phyloP scores from a whole-genome alignment of 2,797 vertebrate genomes.

The Sternotherus odoratus region DNA sequence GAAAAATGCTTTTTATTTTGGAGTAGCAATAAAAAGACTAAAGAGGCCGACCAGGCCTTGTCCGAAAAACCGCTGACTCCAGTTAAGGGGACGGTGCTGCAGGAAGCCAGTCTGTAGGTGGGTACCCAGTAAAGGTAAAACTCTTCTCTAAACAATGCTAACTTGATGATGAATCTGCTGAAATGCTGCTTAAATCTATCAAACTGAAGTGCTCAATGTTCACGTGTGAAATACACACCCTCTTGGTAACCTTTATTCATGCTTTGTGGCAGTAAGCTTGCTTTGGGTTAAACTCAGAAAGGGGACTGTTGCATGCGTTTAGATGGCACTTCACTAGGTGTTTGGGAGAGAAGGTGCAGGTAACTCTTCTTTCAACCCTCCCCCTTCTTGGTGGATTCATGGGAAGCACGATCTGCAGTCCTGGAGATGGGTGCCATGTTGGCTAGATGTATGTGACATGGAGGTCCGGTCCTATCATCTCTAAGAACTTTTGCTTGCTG shows the following conservation, averaged over 20 bases:
- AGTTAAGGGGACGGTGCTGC: slow-evolving; percentile 73
- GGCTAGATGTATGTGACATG: background rate
- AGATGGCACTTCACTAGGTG: background rate
- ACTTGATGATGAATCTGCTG: background rate
- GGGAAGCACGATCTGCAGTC: background rate
- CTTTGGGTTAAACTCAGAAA: background rate
- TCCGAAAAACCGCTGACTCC: slow-evolving; percentile 75
- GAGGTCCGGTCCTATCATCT: background rate
- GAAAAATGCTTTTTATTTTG: slow-evolving; percentile 84
- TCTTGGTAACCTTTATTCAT: background rate
- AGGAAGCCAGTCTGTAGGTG: slow-evolving; percentile 83
- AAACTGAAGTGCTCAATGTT: background rate
- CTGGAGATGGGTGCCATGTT: background rate
- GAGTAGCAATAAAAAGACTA: slow-evolving; percentile 84
- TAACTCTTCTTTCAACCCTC: accelerated
- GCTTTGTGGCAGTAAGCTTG: background rate
- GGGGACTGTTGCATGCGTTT: background rate
- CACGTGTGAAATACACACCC: background rate
- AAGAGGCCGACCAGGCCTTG: slow-evolving; percentile 75
- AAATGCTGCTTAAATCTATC: slow-evolving; percentile 11
- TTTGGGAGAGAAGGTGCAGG: background rate
- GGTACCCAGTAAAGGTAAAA: slow-evolving; percentile 77
- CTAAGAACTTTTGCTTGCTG: background rate
- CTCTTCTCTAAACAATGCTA: background rate
- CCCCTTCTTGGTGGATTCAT: background rate